Conservation (phyloP, 2,113 vertebrate species). For the Oncorhynchus keta region DNA sequence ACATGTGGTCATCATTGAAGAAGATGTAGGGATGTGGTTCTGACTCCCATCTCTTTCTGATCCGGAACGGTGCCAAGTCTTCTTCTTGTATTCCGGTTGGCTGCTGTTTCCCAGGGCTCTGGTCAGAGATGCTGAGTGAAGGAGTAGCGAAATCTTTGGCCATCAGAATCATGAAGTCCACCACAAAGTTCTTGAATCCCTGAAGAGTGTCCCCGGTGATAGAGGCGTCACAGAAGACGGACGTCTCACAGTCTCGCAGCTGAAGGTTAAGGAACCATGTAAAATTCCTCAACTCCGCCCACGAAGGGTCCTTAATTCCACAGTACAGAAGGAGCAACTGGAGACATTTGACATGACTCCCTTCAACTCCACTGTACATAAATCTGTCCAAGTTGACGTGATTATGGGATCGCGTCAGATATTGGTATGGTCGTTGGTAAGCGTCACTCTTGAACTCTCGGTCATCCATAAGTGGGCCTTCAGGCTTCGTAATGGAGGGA, state of each 20-base stretch:
- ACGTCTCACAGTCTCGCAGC: constrained; percentile 85
- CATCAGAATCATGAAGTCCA: constrained; percentile 95
- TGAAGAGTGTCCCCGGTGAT: constrained; percentile 78
- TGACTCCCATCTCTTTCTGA: constrained; percentile 91
- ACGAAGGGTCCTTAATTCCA: constrained; percentile 85
- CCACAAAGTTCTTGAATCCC: constrained; percentile 93
- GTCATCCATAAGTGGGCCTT: constrained; percentile 84
- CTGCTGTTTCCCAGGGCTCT: constrained; percentile 78
- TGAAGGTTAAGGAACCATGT: constrained; percentile 87
- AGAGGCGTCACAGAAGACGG: constrained; percentile 81
- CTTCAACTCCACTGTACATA: constrained; percentile 73
- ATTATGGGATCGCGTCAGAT: constrained; percentile 79
- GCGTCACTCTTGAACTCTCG: constrained; percentile 79
- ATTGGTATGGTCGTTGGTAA: constrained; percentile 93
- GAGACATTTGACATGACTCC: constrained; percentile 81
- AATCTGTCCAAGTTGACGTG: constrained; percentile 76
- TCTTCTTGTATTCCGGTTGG: constrained; percentile 71
- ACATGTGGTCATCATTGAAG: constrained; percentile 86
- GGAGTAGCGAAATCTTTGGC: constrained; percentile 94
- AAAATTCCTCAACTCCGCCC: constrained; percentile 91
- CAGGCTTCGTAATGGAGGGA: neutral
- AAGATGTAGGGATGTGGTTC: constrained; percentile 94
- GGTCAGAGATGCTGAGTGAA: constrained; percentile 85
- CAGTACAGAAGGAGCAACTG: constrained; percentile 87
- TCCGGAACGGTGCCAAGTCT: constrained; percentile 85